These are phyloP conservation scores for Chaetops frenatus DNA, from an alignment of 2,113 vertebrate species.

Conservation along the genomic window DNA sequence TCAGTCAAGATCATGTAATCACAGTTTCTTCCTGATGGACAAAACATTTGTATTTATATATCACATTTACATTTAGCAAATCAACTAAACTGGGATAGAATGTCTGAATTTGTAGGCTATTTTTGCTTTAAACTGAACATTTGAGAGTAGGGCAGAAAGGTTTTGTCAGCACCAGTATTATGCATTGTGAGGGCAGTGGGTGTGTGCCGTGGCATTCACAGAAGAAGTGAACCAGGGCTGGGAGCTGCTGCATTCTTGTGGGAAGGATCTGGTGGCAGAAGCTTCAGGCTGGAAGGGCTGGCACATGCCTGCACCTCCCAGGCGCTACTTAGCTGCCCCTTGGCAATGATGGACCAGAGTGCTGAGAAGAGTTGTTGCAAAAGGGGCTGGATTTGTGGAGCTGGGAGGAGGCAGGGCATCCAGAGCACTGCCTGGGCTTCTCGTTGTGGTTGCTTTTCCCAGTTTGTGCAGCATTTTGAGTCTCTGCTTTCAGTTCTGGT, in stretches of 20 bases:
- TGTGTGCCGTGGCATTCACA: neutral
- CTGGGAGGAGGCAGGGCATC: neutral
- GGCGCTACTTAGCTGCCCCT: neutral
- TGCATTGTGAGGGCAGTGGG: neutral
- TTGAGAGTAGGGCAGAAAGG: neutral
- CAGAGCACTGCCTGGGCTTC: neutral
- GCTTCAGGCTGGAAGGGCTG: neutral
- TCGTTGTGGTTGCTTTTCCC: rapidly evolving
- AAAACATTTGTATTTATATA: neutral
- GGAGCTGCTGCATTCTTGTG: rapidly evolving
- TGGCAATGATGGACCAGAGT: neutral
- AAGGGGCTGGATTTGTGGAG: neutral
- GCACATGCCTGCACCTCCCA: neutral
- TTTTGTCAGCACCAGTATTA: neutral
- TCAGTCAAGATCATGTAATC: neutral
- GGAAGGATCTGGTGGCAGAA: neutral
- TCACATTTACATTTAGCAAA: neutral
- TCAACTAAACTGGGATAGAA: neutral
- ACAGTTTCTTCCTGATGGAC: neutral
- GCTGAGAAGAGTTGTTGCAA: neutral
- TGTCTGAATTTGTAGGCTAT: neutral
- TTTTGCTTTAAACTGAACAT: neutral
- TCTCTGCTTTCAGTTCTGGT: neutral
- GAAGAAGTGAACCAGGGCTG: neutral
- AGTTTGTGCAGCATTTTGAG: neutral